phyloP scores from a whole-genome alignment of 2,113 vertebrate genomes.

The Cnemophilus loriae region DNA sequence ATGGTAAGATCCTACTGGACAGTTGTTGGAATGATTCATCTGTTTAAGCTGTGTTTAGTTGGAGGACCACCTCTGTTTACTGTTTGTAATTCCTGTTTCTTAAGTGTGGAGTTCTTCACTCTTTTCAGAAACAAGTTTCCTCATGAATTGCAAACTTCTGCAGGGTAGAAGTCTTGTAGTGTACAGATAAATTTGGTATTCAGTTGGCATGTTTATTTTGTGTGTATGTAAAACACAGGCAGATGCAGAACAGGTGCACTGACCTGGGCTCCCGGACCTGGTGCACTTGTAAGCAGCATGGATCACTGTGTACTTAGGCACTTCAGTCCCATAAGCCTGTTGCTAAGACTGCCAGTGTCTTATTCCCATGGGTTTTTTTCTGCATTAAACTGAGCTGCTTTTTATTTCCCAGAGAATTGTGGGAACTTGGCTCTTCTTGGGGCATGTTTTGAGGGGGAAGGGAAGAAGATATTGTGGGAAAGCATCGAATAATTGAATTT shows the following conservation, averaged over 20 bases:
- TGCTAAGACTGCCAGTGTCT: background rate
- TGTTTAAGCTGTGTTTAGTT: background rate
- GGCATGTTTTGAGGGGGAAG: background rate
- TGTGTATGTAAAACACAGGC: background rate
- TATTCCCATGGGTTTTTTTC: background rate
- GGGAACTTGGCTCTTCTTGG: background rate
- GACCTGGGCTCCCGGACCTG: rapidly evolving
- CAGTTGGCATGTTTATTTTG: background rate
- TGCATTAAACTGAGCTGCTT: background rate
- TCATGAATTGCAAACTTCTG: background rate
- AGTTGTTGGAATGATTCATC: background rate
- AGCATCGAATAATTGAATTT: background rate
- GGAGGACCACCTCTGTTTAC: background rate
- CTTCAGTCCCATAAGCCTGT: background rate
- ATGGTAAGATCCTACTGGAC: background rate
- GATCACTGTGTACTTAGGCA: background rate
- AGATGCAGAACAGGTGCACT: background rate
- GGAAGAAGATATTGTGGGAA: slow-evolving; percentile 16
- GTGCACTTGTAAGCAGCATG: rapidly evolving
- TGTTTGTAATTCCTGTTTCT: background rate
- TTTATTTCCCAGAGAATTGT: background rate
- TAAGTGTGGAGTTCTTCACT: background rate
- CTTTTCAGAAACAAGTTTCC: background rate
- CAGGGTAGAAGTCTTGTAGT: background rate
- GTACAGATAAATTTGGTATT: background rate